Evolutionary conservation across 2,888 invertebrate genomes (phyloP).

Genomic region (Rhyacophila evoluta): DNA sequence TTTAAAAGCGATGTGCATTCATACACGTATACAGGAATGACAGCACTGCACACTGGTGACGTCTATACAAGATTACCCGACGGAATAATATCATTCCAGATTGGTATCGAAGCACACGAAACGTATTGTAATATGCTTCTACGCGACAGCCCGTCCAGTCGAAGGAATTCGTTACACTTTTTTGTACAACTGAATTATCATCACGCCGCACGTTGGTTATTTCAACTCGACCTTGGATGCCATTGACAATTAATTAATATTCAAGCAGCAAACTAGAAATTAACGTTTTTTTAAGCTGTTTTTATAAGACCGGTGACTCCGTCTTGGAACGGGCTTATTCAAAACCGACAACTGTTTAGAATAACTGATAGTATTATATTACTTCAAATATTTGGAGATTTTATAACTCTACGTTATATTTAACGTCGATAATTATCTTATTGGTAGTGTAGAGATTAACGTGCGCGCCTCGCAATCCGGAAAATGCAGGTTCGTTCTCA

Average conservation of each 20-base stretch:
- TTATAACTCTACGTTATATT: too few species aligned
- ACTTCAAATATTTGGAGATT: too few species aligned
- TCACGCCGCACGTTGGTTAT: neutral
- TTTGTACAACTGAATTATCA: neutral
- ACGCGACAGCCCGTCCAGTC: slow-evolving; percentile 9
- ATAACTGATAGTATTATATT: too few species aligned
- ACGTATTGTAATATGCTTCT: slow-evolving; percentile 5
- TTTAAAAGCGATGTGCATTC: neutral
- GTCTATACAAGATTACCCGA: neutral
- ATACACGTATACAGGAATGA: neutral
- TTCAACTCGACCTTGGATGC: neutral
- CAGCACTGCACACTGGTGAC: neutral
- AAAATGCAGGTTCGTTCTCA: too few species aligned
- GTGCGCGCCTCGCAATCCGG: too few species aligned
- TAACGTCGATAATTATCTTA: too few species aligned
- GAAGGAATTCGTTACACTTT: slow-evolving; percentile 16
- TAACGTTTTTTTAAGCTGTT: too few species aligned
- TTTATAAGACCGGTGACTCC: too few species aligned
- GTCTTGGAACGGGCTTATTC: too few species aligned
- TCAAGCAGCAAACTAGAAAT: too few species aligned
- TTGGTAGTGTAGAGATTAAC: too few species aligned
- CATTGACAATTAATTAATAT: neutral
- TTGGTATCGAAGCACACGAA: neutral
- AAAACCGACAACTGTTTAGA: too few species aligned
- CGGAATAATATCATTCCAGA: neutral